A percentile compares a stretch with the other conserved stretches of the same genome.
Evolutionary conservation across 2,888 invertebrate genomes (phyloP).

Genomic region (Himalopsyche japonica): DNA sequence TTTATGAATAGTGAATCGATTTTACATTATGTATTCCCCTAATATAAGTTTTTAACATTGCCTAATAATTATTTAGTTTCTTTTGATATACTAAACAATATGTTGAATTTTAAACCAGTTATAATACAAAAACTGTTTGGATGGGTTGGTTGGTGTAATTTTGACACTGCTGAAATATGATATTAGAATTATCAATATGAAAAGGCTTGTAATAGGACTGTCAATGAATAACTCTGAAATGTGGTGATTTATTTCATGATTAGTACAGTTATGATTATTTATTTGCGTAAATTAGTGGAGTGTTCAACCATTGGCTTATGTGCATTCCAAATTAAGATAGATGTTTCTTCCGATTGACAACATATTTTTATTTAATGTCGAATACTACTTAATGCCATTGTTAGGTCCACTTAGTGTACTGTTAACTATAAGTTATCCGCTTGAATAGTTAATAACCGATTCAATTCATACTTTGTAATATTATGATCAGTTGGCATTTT

Average conservation of each 20-base stretch:
- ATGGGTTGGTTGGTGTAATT: neutral
- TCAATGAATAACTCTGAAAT: neutral
- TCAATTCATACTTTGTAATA: neutral
- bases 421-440: neutral
- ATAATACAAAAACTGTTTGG: neutral
- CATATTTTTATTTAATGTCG: neutral
- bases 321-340: conserved; percentile 31
- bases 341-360: neutral
- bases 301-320: conserved; percentile 18
- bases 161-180: neutral
- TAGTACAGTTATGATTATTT: neutral
- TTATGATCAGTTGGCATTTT: conserved; percentile 7
- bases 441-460: neutral
- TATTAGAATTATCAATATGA: neutral
- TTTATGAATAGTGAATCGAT: neutral
- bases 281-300: neutral
- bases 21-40: neutral
- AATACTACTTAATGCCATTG: neutral
- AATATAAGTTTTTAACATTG: neutral
- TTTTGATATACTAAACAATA: neutral
- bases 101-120: neutral
- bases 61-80: neutral
- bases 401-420: neutral
- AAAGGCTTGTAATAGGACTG: neutral
- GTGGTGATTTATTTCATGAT: neutral